A percentile compares a stretch with the other conserved stretches of the same genome.
Evolutionary conservation across 30 jellyfish, hydroid and myxozoan genomes (phyloP).

Genomic region (Aurelia aurita complex sp. Pacific): DNA sequence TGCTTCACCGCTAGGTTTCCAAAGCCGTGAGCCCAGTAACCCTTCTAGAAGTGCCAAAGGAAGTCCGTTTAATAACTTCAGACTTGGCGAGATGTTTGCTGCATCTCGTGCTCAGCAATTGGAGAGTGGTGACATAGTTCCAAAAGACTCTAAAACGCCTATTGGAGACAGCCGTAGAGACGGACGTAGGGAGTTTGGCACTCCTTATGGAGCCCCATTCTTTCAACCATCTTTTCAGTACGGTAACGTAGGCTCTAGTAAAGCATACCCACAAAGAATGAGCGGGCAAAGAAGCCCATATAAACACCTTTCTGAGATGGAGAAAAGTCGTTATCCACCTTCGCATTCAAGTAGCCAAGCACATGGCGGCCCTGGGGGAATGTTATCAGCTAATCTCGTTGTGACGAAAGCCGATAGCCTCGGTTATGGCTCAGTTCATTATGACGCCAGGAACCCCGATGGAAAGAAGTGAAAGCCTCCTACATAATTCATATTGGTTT

Average conservation of each 20-base stretch:
- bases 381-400: constrained; percentile 68
- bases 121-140: constrained; percentile 21
- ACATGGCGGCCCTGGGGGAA: constrained; percentile 57
- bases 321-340: constrained; percentile 46
- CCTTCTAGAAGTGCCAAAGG: constrained; percentile 65
- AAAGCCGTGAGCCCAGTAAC: constrained; percentile 56
- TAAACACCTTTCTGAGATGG: constrained; percentile 57
- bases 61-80: constrained; percentile 38
- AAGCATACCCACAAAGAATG: constrained; percentile 40
- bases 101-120: constrained; percentile 49
- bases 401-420: constrained; percentile 67
- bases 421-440: constrained; percentile 62
- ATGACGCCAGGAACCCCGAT: constrained; percentile 64
- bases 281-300: constrained; percentile 74
- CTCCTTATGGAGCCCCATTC: constrained; percentile 40
- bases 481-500: not conserved
- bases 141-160: constrained; percentile 54
- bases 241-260: constrained; percentile 32
- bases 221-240: constrained; percentile 51
- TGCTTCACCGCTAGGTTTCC: constrained; percentile 69
- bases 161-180: constrained; percentile 54
- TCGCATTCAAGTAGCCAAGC: constrained; percentile 67
- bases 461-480: constrained; percentile 18
- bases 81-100: constrained; percentile 55
- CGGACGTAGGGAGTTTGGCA: constrained; percentile 44